Conservation (phyloP, 2,797 vertebrate species). For the Silurus lanzhouensis region DNA sequence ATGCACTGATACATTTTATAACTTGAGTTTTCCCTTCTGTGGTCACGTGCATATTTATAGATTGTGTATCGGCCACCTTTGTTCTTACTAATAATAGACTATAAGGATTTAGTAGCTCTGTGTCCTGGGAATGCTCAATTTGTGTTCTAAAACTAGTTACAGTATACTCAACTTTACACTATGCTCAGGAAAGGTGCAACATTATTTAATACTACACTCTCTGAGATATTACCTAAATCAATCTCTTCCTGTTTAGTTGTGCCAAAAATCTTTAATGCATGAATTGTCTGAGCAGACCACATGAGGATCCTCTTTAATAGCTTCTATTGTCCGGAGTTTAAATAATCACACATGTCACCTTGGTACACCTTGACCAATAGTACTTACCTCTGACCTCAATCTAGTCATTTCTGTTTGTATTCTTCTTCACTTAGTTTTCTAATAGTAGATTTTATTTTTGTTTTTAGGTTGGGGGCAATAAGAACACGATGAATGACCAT, state of each 20-base stretch:
- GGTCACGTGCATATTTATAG: conserved; percentile 19
- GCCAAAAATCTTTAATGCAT: not conserved
- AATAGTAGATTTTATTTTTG: conserved; percentile 19
- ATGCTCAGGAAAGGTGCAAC: not conserved
- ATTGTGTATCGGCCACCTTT: conserved; percentile 1
- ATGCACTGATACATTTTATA: not conserved
- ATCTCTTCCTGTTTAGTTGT: not conserved
- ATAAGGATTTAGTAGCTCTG: conserved; percentile 14
- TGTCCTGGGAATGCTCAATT: not conserved
- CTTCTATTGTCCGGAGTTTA: not conserved
- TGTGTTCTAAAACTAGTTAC: not conserved
- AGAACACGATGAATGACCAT: conserved; percentile 90
- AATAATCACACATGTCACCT: not conserved
- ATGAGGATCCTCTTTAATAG: not conserved
- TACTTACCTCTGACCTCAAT: not conserved
- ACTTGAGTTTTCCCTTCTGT: conserved; percentile 16
- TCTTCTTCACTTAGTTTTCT: conserved; percentile 9
- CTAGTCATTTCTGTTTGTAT: conserved; percentile 5
- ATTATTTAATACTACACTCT: not conserved
- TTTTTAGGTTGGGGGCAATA: conserved; percentile 83
- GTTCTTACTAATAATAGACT: conserved; percentile 34
- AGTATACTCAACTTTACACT: not conserved
- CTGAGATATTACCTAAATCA: not conserved
- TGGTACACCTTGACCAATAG: not conserved
- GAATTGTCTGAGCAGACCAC: not conserved